phyloP scores from a whole-genome alignment of 2,113 vertebrate genomes.

The Corythornis vintsioides region DNA sequence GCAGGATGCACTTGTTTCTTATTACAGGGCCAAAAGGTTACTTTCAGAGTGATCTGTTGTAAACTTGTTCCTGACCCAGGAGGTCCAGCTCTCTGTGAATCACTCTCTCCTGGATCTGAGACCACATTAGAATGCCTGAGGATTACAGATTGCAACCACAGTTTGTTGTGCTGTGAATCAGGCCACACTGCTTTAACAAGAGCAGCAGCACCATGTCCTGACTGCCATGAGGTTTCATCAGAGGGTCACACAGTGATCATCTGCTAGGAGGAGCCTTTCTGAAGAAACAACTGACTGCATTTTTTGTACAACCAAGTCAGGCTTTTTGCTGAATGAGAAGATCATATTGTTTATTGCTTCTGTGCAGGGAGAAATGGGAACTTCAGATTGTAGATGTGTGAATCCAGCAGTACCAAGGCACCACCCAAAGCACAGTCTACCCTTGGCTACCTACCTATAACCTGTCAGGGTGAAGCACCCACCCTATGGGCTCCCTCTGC shows the following conservation, averaged over 20 bases:
- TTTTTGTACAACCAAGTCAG: not conserved
- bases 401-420: not conserved
- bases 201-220: not conserved
- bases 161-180: not conserved
- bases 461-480: not conserved
- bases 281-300: not conserved
- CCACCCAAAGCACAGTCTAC: not conserved
- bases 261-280: not conserved
- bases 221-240: not conserved
- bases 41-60: slow-evolving; percentile 11
- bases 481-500: not conserved
- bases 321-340: not conserved
- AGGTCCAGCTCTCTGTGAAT: slow-evolving; percentile 14
- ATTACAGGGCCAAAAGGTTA: slow-evolving; percentile 9
- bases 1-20: slow-evolving; percentile 41
- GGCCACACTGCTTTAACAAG: not conserved
- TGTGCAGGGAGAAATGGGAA: not conserved
- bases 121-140: not conserved
- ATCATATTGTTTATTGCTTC: not conserved
- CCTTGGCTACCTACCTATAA: not conserved
- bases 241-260: not conserved
- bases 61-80: not conserved
- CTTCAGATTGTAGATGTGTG: not conserved
- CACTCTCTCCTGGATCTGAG: not conserved
- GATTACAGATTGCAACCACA: not conserved